A percentile compares a stretch with the other conserved stretches of the same genome.
phyloP scores from a whole-genome alignment of 1,140 invertebrate genomes.

The Drosophila biarmipes region DNA sequence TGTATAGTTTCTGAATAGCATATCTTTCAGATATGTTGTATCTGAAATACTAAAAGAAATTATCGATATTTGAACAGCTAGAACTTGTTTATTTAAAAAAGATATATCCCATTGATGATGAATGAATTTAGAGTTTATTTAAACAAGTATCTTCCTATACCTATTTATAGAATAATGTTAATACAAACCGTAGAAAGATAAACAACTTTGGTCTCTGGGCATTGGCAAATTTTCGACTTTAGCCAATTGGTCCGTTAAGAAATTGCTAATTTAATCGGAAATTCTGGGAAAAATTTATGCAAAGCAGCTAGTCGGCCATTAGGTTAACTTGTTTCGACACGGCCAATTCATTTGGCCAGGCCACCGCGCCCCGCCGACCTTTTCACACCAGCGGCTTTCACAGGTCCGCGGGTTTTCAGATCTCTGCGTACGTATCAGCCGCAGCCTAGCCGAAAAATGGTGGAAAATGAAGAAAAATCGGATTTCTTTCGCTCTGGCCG shows the following conservation, averaged over 20 bases:
- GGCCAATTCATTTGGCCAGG: constrained; percentile 26
- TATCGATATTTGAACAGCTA: too few relatives aligned
- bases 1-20: background rate
- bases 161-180: background rate
- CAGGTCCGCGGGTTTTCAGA: constrained; percentile 38
- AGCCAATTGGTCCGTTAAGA: constrained; percentile 3
- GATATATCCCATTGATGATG: too few relatives aligned
- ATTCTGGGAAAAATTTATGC: constrained; percentile 41
- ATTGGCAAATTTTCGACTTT: constrained; percentile 9
- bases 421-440: constrained; percentile 37
- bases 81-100: too few relatives aligned
- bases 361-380: background rate
- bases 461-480: constrained; percentile 25
- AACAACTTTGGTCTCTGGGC: constrained; percentile 10
- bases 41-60: too few relatives aligned
- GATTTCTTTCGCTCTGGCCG: constrained; percentile 29
- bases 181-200: constrained; percentile 1
- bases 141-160: too few relatives aligned
- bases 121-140: constrained; percentile 2
- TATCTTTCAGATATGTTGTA: too few relatives aligned
- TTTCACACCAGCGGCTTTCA: constrained; percentile 37
- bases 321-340: constrained; percentile 46
- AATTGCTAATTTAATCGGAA: constrained; percentile 42
- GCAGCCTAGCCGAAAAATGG: constrained; percentile 31
- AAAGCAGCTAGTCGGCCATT: constrained; percentile 43